Conservation (phyloP, 2,888 invertebrate species). For the Himalopsyche japonica region DNA sequence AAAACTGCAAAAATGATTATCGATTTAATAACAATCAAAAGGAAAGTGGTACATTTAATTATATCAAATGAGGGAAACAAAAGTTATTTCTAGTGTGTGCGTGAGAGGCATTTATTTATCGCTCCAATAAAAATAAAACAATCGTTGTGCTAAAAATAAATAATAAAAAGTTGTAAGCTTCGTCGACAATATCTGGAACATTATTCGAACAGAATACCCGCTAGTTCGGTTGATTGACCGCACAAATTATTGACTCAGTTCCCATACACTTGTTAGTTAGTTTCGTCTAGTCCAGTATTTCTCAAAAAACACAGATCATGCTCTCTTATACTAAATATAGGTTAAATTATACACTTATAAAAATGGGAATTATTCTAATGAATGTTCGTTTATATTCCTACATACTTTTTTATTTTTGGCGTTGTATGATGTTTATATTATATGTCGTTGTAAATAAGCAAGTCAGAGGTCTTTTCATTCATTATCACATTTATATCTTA, state of each 20-base stretch:
- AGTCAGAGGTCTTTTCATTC: too few relatives aligned
- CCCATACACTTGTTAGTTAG: neutral
- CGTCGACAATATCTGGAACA: neutral
- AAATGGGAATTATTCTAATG: too few relatives aligned
- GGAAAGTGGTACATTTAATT: neutral
- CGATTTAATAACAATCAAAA: too few relatives aligned
- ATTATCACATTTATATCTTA: too few relatives aligned
- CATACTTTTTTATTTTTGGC: too few relatives aligned
- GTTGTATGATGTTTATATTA: too few relatives aligned
- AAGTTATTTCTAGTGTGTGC: too few relatives aligned
- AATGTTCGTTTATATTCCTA: too few relatives aligned
- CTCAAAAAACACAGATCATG: neutral
- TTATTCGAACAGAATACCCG: neutral
- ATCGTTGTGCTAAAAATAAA: neutral
- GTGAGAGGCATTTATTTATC: neutral
- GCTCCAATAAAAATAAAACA: neutral
- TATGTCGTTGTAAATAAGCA: too few relatives aligned
- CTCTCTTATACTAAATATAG: too few relatives aligned
- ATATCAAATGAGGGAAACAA: neutral
- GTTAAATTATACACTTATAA: too few relatives aligned
- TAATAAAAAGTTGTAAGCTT: neutral
- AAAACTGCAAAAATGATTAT: too few relatives aligned
- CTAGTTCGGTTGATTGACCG: neutral
- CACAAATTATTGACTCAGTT: neutral
- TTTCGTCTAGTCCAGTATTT: neutral